Evolutionary conservation across 2,113 vertebrate species (phyloP).

Genomic region (Menura novaehollandiae): DNA sequence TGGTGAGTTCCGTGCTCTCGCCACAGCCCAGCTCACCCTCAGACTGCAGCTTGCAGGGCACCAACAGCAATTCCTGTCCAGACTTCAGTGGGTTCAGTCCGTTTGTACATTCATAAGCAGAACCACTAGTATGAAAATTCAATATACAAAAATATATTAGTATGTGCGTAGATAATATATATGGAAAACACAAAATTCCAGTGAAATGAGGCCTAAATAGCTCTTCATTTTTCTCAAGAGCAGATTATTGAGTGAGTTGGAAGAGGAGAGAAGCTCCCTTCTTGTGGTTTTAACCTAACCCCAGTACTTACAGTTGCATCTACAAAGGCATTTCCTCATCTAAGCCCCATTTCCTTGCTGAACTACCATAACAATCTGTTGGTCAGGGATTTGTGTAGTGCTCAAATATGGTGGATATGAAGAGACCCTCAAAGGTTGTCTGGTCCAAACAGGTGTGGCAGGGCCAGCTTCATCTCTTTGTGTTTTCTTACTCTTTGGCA

Average conservation of each 20-base stretch:
- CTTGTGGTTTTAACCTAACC: not conserved
- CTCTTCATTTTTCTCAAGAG: not conserved
- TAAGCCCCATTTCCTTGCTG: not conserved
- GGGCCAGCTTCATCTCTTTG: not conserved
- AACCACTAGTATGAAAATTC: not conserved
- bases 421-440: not conserved
- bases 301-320: not conserved
- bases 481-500: not conserved
- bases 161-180: not conserved
- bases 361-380: not conserved
- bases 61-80: not conserved
- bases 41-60: rapidly evolving
- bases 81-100: not conserved
- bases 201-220: not conserved
- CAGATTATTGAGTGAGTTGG: not conserved
- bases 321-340: not conserved
- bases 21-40: rapidly evolving
- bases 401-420: too few species aligned
- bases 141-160: not conserved
- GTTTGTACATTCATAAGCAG: rapidly evolving
- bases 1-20: conserved; percentile 69
- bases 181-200: not conserved
- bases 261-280: not conserved
- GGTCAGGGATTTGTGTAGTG: not conserved
- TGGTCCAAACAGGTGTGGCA: not conserved